Evolutionary conservation across 2,888 invertebrate genomes (phyloP).

Genomic region (Palloptera scutellata): DNA sequence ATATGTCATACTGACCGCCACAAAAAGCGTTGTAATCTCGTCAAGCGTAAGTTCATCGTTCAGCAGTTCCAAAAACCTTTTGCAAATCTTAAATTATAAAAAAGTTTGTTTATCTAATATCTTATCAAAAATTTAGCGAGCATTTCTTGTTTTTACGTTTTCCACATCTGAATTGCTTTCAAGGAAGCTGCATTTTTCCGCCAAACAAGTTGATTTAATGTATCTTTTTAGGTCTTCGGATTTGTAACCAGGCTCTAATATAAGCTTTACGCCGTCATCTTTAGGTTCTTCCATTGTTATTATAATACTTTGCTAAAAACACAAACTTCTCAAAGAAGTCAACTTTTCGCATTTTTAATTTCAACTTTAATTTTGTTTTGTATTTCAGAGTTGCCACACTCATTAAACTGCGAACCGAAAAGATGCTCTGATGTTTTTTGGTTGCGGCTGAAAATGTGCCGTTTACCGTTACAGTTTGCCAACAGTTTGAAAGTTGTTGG

Average conservation of each 20-base stretch:
- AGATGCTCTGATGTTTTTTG: no score
- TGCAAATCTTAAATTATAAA: constrained; percentile 72
- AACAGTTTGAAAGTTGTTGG: no score
- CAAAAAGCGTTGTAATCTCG: constrained; percentile 44
- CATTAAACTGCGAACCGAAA: no score
- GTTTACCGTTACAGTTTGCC: no score
- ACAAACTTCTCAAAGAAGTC: no score
- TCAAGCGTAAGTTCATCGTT: constrained; percentile 44
- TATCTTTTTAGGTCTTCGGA: constrained; percentile 34
- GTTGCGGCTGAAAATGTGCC: no score
- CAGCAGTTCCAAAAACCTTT: constrained; percentile 36
- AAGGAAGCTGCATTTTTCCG: constrained; percentile 37
- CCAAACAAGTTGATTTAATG: constrained; percentile 33
- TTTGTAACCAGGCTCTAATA: constrained; percentile 38
- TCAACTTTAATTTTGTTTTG: no score
- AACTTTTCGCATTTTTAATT: no score
- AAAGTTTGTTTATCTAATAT: background rate
- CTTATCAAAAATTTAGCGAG: background rate
- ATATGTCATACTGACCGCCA: constrained; percentile 41
- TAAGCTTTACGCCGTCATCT: constrained; percentile 40
- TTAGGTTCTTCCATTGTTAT: constrained; percentile 25
- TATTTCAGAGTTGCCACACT: no score
- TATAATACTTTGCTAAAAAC: no score
- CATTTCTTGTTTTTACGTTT: constrained; percentile 26
- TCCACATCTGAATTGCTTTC: constrained; percentile 29